Percentiles rank a stretch among this genome's conserved stretches.
Evolutionary conservation across 2,888 invertebrate genomes (phyloP).

Genomic region (Folsomia candida): DNA sequence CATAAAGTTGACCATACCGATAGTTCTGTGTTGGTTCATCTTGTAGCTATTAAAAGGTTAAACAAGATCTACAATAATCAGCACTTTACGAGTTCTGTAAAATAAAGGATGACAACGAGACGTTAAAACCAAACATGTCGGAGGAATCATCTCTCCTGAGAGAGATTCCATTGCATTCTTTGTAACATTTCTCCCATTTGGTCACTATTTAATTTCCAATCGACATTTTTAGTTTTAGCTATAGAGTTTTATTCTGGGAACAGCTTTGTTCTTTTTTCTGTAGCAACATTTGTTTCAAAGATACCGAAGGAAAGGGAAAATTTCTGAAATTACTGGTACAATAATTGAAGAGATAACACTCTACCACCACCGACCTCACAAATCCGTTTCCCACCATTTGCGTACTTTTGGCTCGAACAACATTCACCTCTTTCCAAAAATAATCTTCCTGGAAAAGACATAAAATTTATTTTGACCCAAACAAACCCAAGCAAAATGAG

Average conservation of each 20-base stretch:
- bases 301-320: not conserved
- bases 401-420: not conserved
- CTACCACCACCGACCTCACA: not conserved
- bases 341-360: not conserved
- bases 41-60: not conserved
- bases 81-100: not conserved
- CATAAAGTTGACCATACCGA: not conserved
- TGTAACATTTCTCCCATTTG: not conserved
- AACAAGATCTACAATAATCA: slow-evolving; percentile 6
- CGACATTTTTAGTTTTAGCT: too few relatives aligned
- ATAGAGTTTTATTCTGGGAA: not conserved
- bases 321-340: not conserved
- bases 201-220: not conserved
- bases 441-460: not conserved
- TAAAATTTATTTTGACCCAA: not conserved
- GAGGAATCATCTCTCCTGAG: not conserved
- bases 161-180: not conserved
- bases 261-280: not conserved
- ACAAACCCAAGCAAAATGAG: not conserved
- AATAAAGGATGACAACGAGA: not conserved
- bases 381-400: not conserved
- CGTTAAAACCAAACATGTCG: not conserved
- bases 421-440: not conserved
- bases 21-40: not conserved
- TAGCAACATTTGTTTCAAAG: too few relatives aligned